Evolutionary conservation across 2,113 vertebrate genomes (phyloP), one percentile per base, ranked within the genome.

Genomic region (Zosterops hypoxanthus): DNA sequence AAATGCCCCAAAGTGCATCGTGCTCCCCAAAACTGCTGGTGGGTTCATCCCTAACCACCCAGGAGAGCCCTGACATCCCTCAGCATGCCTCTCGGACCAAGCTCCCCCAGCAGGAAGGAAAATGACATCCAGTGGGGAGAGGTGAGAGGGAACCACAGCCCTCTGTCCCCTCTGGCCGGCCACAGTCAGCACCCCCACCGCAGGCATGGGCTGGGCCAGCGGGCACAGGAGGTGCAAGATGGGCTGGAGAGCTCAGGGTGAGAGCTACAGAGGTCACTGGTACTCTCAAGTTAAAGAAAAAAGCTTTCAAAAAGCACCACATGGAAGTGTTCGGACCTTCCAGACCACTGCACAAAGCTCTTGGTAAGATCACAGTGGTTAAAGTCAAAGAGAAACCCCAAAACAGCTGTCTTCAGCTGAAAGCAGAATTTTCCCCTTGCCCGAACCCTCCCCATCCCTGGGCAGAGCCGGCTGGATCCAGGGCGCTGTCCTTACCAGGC

Each of bases 51-150:
- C 46, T 50, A n/a, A n/a, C 17, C 41, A 39, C 9, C 7, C 26
- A 31, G 34, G 9, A 72, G 24, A 41, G n/a, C 24, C 11, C 15
- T 0, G 0, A 20, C 12, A 13, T 4, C 44, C 61, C 70, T 33
- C 61, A 31, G 49, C 5, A 0, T 0, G 0, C 55, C 8, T 12
- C 23, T 64, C 0, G 0, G 28, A 52, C 10, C 0, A 0, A 82
- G 20, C 4, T n/a, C 25, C 42, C 42, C 15, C 1, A 2, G 76
- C 4, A 56, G 36, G 47, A 75, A 29, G 31, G 34, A 63, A 78
- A 82, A 71, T 2, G 22, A 50, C 8, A 9, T 6, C 29, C 21
- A 31, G 16, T 0, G 1, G 18, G n/a, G 26, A 78, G 34, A 80
- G 55, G 18, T 0, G 2, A 72, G 44, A 60, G 28, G 34, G 57